A percentile compares a stretch with the other conserved stretches of the same genome.
Conservation (phyloP, 2,113 vertebrate species). For the Alosa alosa region DNA sequence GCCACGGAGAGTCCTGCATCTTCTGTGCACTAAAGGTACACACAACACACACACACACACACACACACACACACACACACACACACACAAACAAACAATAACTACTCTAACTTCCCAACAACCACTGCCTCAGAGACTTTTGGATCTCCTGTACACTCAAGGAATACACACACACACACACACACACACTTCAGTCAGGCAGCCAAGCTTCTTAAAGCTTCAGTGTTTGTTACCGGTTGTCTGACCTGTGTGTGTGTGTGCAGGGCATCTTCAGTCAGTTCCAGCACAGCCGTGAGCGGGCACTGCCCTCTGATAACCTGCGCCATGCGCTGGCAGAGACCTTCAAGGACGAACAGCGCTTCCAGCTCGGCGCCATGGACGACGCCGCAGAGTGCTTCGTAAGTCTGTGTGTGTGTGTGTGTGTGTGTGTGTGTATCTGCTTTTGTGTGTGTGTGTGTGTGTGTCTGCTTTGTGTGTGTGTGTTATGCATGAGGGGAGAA, state of each 20-base stretch:
- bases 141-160: too few relatives aligned
- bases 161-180: background rate
- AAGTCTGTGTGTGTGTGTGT: constrained; percentile 61
- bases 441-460: too few relatives aligned
- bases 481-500: too few relatives aligned
- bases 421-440: constrained; percentile 50
- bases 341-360: constrained; percentile 95
- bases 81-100: too few relatives aligned
- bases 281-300: constrained; percentile 92
- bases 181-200: too few relatives aligned
- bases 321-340: constrained; percentile 92
- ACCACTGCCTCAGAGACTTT: too few relatives aligned
- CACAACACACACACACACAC: too few relatives aligned
- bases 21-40: constrained; percentile 97
- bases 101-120: too few relatives aligned
- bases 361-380: constrained; percentile 97
- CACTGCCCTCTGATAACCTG: constrained; percentile 91
- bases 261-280: constrained; percentile 94
- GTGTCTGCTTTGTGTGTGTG: too few relatives aligned
- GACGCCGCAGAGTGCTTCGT: constrained; percentile 99
- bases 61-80: constrained; percentile 42
- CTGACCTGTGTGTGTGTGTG: constrained; percentile 33
- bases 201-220: background rate
- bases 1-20: constrained; percentile 92
- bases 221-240: background rate